phyloP scores from a whole-genome alignment of 2,797 vertebrate species.

The Chloroceryle inda region DNA sequence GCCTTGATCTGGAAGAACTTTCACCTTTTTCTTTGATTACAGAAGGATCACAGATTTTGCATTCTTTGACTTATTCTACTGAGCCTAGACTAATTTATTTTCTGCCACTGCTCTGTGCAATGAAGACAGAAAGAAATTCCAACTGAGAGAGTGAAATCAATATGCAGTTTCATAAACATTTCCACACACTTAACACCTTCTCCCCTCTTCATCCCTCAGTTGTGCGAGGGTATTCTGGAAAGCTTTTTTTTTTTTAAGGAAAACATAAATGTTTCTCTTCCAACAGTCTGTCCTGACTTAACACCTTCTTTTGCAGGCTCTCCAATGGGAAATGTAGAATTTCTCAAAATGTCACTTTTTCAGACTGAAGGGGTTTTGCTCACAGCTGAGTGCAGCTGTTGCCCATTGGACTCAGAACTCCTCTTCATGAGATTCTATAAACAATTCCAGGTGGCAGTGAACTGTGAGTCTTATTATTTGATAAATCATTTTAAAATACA shows the following conservation, averaged over 20 bases:
- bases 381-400: conserved; percentile 23
- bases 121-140: conserved; percentile 10
- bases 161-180: conserved; percentile 30
- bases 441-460: background rate
- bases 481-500: background rate
- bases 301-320: conserved; percentile 7
- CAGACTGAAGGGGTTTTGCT: background rate
- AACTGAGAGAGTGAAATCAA: background rate
- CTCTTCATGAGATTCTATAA: conserved; percentile 7
- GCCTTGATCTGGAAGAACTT: background rate
- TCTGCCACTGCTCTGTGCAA: background rate
- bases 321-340: conserved; percentile 3
- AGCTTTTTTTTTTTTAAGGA: background rate
- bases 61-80: background rate
- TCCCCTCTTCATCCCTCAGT: background rate
- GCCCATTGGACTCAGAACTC: background rate
- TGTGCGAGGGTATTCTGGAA: background rate
- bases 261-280: background rate
- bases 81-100: background rate
- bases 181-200: conserved; percentile 38
- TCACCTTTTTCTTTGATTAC: background rate
- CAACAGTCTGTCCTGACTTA: conserved; percentile 34
- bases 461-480: conserved; percentile 1
- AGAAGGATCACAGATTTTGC: background rate
- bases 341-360: conserved; percentile 22